These are phyloP conservation scores for Pteromalus puparum DNA, from an alignment of 1,140 invertebrate species.

Conservation along the genomic window DNA sequence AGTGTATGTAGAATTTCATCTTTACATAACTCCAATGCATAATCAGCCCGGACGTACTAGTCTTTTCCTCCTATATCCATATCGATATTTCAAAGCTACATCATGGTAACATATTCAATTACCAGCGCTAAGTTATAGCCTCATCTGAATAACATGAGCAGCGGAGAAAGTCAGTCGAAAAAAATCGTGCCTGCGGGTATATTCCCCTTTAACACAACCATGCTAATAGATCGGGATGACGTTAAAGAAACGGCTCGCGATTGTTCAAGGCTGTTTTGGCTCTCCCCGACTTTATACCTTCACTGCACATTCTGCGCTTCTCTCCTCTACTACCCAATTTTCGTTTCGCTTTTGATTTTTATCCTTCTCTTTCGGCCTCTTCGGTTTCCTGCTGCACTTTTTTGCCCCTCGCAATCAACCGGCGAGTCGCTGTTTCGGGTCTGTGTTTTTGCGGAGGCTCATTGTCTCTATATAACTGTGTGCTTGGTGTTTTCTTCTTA, in stretches of 20 bases:
- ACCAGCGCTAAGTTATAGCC: not conserved
- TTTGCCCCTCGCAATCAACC: not conserved
- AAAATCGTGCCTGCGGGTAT: no score
- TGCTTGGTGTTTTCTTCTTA: no score
- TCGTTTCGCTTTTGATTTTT: not conserved
- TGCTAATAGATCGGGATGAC: not conserved
- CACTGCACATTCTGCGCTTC: not conserved
- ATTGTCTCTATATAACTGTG: no score
- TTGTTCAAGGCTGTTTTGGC: not conserved
- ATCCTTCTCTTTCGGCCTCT: not conserved
- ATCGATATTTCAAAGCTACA: not conserved
- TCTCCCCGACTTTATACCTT: not conserved
- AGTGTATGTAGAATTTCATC: no score
- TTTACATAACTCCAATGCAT: not conserved
- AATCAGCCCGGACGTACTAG: not conserved
- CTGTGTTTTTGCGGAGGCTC: no score
- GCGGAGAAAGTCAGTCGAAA: no score
- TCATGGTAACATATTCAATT: no score
- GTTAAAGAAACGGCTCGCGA: not conserved
- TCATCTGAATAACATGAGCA: conserved; percentile 1
- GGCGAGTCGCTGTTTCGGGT: not conserved
- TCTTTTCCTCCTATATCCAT: not conserved
- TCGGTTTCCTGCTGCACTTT: not conserved
- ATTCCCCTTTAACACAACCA: not conserved
- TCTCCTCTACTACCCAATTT: not conserved